Evolutionary conservation across 2,113 vertebrate genomes (phyloP), one percentile per base, ranked within the genome.

Genomic region (Sphaerodactylus townsendi): DNA sequence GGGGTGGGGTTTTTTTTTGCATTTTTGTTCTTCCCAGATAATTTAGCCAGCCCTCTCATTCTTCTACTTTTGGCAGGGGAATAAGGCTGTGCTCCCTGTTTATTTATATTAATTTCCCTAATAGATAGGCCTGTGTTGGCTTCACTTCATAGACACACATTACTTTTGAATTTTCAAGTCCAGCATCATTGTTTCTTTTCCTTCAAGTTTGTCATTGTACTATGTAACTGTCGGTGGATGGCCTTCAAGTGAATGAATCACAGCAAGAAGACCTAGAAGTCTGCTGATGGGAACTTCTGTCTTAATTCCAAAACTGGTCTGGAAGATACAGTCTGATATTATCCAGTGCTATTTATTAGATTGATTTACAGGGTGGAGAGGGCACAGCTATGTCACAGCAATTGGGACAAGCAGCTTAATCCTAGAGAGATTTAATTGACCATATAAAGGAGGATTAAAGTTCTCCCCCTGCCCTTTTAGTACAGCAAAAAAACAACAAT

Each of bases 181-280:
- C 0, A 0, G 19, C 69, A 70, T 2, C 2, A 79, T 82, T 81
- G 30, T 19, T 23, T 79, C 11, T 30, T 79, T 10, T 83, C 86
- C 65, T 33, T 53, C 13, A 68, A 84, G 11, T 9, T 89, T 59
- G 59, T 13, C 76, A 6, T 81, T 92, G 53, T 53, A 79, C 62
- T 88, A 70, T 88, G 25, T 86, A 78, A 28, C 77, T 85, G 78
- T 84, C 79, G 90, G 87, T 89, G 14, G 8, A 85, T 84, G 85
- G 76, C 68, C 87, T 84, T 90, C 75, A 86, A 83, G 56, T 78
- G 85, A 94, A 91, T 88, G 85, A 90, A 87, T 83, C 73, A 83
- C 30, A 91, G n/a, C 25, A 83, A 35, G 37, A 83, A 35, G 37
- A 87, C 10, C 0, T 39, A 80, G 73, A 88, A 90, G 37, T 3